A percentile compares a stretch with the other conserved stretches of the same genome.
These are phyloP conservation scores for Muntiacus muntjak DNA, from an alignment of 2,113 vertebrate genomes.

Conservation along the genomic window DNA sequence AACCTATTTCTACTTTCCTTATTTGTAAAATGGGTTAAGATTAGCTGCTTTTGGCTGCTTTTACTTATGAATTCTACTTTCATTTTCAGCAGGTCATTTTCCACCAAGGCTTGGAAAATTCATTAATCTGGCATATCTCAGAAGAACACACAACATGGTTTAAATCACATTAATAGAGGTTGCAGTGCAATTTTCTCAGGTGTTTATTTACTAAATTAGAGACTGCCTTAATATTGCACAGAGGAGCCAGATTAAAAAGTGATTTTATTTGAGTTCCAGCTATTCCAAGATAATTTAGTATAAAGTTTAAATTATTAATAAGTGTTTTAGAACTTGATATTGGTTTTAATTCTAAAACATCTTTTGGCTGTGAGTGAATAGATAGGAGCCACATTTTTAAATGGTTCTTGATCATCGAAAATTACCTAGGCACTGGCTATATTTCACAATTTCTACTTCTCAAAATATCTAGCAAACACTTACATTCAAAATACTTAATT, in stretches of 20 bases:
- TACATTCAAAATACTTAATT: background rate
- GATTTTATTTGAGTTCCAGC: constrained; percentile 47
- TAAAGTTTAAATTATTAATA: constrained; percentile 58
- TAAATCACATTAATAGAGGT: constrained; percentile 67
- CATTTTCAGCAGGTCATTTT: constrained; percentile 64
- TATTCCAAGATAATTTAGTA: constrained; percentile 45
- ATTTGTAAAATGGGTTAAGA: constrained; percentile 34
- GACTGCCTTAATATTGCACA: constrained; percentile 15
- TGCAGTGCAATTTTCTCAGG: constrained; percentile 60
- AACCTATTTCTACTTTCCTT: background rate
- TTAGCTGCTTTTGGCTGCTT: background rate
- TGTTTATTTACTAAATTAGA: constrained; percentile 70
- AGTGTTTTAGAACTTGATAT: constrained; percentile 36
- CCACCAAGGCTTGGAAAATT: constrained; percentile 56
- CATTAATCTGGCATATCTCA: constrained; percentile 66
- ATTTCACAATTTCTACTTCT: background rate
- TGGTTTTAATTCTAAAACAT: constrained; percentile 52
- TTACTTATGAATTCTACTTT: constrained; percentile 54
- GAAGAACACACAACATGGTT: constrained; percentile 56
- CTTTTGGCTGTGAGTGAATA: constrained; percentile 1
- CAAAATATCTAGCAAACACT: background rate
- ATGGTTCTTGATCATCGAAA: background rate
- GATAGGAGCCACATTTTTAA: background rate
- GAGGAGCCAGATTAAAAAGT: constrained; percentile 42
- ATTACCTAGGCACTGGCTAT: background rate